Evolutionary conservation across 2,113 vertebrate species (phyloP).

Genomic region (Prunella fulvescens): DNA sequence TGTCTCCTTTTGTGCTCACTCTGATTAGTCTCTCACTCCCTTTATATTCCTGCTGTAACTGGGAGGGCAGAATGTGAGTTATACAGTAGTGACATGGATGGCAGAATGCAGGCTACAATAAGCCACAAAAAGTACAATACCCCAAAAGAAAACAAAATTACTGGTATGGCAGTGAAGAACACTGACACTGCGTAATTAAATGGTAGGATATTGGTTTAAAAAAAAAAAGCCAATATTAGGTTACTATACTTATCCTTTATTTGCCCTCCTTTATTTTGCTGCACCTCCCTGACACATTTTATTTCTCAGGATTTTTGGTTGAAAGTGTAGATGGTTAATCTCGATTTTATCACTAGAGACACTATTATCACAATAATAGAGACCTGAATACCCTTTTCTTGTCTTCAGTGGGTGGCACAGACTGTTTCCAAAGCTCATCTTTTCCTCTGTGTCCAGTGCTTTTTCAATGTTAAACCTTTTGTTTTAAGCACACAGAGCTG

Average conservation of each 20-base stretch:
- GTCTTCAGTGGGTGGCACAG: neutral
- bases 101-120: neutral
- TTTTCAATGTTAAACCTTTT: neutral
- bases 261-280: neutral
- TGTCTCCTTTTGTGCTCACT: constrained; percentile 41
- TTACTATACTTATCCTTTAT: neutral
- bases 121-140: neutral
- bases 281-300: neutral
- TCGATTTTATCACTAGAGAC: neutral
- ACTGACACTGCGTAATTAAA: neutral
- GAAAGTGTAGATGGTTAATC: neutral
- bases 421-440: neutral
- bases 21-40: constrained; percentile 34
- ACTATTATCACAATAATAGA: neutral
- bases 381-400: neutral
- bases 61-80: constrained; percentile 22
- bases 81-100: neutral
- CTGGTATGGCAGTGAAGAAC: neutral
- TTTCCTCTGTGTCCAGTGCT: neutral
- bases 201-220: neutral
- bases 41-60: constrained; percentile 14
- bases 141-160: constrained; percentile 33
- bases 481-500: neutral
- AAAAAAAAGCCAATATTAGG: neutral
- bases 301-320: neutral